These are phyloP conservation scores for Phytoseiulus persimilis DNA, from an alignment of 2,888 invertebrate species.

Conservation along the genomic window DNA sequence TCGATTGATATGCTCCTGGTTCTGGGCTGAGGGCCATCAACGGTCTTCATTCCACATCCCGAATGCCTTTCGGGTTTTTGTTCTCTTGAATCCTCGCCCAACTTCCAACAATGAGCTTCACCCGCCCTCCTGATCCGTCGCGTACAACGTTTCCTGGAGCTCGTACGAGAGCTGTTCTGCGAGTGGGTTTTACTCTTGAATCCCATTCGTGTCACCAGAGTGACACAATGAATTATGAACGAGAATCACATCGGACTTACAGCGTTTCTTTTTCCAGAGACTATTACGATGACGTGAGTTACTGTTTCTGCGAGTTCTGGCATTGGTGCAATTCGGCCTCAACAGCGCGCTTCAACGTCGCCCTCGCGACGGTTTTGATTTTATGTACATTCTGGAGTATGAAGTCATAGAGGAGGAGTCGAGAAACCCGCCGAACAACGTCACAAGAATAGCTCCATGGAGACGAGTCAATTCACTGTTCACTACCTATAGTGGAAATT, in stretches of 20 bases:
- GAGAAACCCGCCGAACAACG: neutral
- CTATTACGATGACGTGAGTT: constrained; percentile 69
- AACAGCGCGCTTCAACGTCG: neutral
- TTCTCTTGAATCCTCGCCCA: too few species aligned
- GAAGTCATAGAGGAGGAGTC: neutral
- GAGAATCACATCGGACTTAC: neutral
- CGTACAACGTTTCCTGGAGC: too few species aligned
- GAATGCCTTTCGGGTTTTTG: too few species aligned
- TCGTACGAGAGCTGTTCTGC: too few species aligned
- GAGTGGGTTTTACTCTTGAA: too few species aligned
- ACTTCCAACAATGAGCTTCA: too few species aligned
- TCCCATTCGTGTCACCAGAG: constrained; percentile 6
- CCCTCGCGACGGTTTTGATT: neutral
- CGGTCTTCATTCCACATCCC: too few species aligned
- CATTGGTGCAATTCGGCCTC: constrained; percentile 65
- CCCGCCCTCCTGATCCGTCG: too few species aligned
- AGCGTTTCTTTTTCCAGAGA: constrained; percentile 55
- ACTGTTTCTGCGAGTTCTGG: constrained; percentile 84
- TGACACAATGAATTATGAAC: constrained; percentile 21
- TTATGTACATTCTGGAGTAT: neutral
- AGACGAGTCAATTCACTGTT: neutral
- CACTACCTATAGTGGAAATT: neutral
- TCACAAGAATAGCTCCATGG: neutral
- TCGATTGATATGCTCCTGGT: too few species aligned
- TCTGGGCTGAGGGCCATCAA: too few species aligned